Evolutionary conservation across 2,113 vertebrate genomes (phyloP), one percentile per base, ranked within the genome.

Genomic region (Clupea harengus): DNA sequence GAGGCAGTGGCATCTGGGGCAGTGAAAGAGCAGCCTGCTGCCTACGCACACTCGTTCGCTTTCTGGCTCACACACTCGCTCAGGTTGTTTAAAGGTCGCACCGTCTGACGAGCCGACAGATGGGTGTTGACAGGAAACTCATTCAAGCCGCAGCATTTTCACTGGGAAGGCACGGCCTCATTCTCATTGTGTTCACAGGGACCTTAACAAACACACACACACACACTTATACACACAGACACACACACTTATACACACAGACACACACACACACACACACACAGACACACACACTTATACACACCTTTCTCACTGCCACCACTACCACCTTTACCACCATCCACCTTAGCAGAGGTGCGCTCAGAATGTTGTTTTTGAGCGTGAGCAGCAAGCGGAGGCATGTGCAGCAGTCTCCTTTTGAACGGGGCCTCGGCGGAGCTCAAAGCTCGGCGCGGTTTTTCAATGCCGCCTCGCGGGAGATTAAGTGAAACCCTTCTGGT

Each of bases 401-500:
- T 92, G 94, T 89, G 87, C 91, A 91, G 89, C 54, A 60, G 25
- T 3, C 32, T 28, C 72, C 92, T 91, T 94, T 94, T 94, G 91
- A 94, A 94, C 92, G 86, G 87, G 90, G 92, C 85, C 10, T 87
- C 92, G 92, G 92, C 89, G 92, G 39, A 78, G 32, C 72, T 44
- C 3, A 92, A 78, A 78, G 32, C 72, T 44, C 3, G 28, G 1
- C 64, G 64, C 2, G 9, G 92, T 92, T 94, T 94, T 91, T 6
- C 5, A 1, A 1, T 18, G 20, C 4, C 20, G 91, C 92, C 91
- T 95, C 94, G 85, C 92, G 91, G 91, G 92, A 94, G 94, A 95
- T 95, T 94, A 95, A 93, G 93, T 85, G 84, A 94, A 94, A 94
- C 92, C 94, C 28, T 94, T 94, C 89, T 88, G 88, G 90, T 94